Evolutionary conservation across 2,888 invertebrate genomes (phyloP).

Genomic region (Agonopterix alstromeriana): DNA sequence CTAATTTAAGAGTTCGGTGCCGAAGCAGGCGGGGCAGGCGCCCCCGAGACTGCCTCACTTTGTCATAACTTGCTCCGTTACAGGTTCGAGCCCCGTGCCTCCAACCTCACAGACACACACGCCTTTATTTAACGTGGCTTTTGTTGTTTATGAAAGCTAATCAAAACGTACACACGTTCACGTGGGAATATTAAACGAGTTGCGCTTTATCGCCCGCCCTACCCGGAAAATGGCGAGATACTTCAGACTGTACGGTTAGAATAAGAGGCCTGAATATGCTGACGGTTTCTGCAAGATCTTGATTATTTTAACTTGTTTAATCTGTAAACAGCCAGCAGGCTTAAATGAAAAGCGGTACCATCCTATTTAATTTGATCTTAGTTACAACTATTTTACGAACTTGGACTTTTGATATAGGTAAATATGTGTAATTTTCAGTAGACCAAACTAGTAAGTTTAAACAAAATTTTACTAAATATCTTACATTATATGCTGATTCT

Average conservation of each 20-base stretch:
- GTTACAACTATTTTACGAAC: too few species aligned
- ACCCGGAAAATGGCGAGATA: slow-evolving; percentile 1
- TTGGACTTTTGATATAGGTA: too few species aligned
- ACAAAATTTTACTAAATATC: too few species aligned
- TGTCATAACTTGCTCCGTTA: slow-evolving; percentile 62
- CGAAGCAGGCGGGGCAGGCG: slow-evolving; percentile 34
- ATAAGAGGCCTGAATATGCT: neutral
- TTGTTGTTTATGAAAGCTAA: slow-evolving; percentile 45
- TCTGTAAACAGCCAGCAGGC: too few species aligned
- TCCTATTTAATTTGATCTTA: too few species aligned
- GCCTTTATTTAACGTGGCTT: slow-evolving; percentile 49
- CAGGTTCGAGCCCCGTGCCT: slow-evolving; percentile 16
- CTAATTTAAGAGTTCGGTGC: slow-evolving; percentile 70
- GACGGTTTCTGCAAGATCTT: too few species aligned
- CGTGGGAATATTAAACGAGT: slow-evolving; percentile 12
- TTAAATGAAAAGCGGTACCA: too few species aligned
- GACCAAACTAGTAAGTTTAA: too few species aligned
- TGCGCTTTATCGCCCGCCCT: slow-evolving; percentile 1
- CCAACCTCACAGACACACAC: slow-evolving; percentile 23
- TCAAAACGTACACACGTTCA: slow-evolving; percentile 30
- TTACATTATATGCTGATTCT: too few species aligned
- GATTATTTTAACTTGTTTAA: too few species aligned
- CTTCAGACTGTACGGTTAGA: neutral
- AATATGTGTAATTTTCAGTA: too few species aligned
- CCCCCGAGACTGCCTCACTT: slow-evolving; percentile 48